Evolutionary conservation across 2,113 vertebrate genomes (phyloP).

Genomic region (Rhegmatorhina hoffmannsi): DNA sequence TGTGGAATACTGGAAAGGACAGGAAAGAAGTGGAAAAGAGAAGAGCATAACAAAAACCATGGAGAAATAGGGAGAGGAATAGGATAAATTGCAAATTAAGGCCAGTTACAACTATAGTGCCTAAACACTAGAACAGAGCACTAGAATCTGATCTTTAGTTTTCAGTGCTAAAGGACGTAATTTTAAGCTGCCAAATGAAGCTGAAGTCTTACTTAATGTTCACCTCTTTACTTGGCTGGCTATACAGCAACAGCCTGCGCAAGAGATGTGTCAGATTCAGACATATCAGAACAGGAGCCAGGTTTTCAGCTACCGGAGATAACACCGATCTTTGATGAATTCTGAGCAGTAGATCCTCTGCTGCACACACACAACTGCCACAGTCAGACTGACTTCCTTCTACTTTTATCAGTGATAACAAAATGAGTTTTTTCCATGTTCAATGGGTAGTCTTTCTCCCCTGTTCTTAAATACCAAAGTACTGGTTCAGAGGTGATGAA

Average conservation of each 20-base stretch:
- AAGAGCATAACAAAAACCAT: not conserved
- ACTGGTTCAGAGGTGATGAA: not conserved
- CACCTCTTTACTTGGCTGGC: not conserved
- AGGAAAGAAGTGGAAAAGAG: not conserved
- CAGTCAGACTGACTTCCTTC: not conserved
- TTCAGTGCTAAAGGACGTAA: not conserved
- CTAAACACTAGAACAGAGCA: not conserved
- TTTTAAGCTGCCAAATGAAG: not conserved
- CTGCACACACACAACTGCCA: not conserved
- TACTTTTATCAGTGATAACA: not conserved
- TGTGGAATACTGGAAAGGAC: not conserved
- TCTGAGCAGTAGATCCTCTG: not conserved
- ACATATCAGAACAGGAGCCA: not conserved
- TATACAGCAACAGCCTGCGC: not conserved
- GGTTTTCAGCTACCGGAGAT: not conserved
- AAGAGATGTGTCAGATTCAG: constrained; percentile 14
- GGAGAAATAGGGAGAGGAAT: not conserved
- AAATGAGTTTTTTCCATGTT: not conserved
- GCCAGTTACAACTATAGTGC: not conserved
- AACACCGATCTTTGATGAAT: not conserved
- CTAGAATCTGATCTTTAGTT: not conserved
- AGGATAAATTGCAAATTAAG: not conserved
- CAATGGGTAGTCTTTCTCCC: not conserved
- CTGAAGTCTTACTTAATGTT: not conserved
- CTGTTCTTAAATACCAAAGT: not conserved